Evolutionary conservation across 2,797 vertebrate genomes (phyloP).

Genomic region (Acrossocheilus wenchowensis): DNA sequence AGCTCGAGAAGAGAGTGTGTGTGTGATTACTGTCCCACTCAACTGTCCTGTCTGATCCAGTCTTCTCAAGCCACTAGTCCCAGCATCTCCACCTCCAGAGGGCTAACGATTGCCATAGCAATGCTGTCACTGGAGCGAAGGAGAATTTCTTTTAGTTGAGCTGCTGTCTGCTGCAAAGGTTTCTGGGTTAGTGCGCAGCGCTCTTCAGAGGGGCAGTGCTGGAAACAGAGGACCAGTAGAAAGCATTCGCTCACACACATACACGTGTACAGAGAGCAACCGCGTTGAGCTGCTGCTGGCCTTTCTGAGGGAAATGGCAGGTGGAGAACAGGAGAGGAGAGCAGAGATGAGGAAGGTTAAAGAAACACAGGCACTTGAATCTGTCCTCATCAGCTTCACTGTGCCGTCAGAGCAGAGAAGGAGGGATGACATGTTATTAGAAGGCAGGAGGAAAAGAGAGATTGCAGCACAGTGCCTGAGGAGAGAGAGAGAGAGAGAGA

Average conservation of each 20-base stretch:
- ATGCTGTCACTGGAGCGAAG: conserved; percentile 30
- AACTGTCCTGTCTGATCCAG: conserved; percentile 7
- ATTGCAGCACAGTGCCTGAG: conserved; percentile 40
- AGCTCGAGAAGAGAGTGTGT: conserved; percentile 14
- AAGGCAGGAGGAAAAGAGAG: conserved; percentile 30
- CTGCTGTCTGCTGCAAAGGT: conserved; percentile 14
- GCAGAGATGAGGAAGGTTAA: conserved; percentile 49
- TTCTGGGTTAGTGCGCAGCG: neutral
- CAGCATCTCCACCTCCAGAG: conserved; percentile 21
- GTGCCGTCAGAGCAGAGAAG: conserved; percentile 48
- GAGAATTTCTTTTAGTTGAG: conserved; percentile 22
- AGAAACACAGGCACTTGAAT: conserved; percentile 38
- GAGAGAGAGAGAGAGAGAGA: conserved; percentile 24
- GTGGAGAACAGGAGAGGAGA: conserved; percentile 21
- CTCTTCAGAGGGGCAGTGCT: conserved; percentile 8
- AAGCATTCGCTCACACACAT: neutral
- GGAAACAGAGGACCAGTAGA: conserved; percentile 17
- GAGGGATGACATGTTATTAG: conserved; percentile 56
- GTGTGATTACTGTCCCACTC: neutral
- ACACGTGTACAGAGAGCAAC: neutral
- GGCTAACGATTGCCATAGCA: conserved; percentile 25
- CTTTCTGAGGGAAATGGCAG: conserved; percentile 26
- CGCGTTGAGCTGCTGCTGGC: neutral
- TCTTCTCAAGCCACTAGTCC: conserved; percentile 9
- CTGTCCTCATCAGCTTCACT: conserved; percentile 43